These are phyloP conservation scores for Gerosis bhagava DNA, from an alignment of 2,888 invertebrate genomes.

Conservation along the genomic window DNA sequence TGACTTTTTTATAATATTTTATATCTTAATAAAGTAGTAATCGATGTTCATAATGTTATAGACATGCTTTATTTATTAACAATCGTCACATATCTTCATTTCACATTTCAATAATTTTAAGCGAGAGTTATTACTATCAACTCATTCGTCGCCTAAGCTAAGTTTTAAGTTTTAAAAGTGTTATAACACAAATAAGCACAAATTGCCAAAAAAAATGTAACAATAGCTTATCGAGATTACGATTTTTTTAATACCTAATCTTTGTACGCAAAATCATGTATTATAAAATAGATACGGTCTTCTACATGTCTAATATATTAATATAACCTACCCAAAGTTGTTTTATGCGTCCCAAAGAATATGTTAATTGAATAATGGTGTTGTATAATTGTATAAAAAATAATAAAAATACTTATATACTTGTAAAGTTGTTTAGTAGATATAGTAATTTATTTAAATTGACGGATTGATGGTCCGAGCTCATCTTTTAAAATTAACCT, in stretches of 20 bases:
- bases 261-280: too few species aligned
- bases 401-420: conserved; percentile 75
- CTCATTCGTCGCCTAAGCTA: too few species aligned
- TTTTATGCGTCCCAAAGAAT: conserved; percentile 76
- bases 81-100: conserved; percentile 17
- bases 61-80: conserved; percentile 11
- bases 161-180: conserved; percentile 3
- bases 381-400: conserved; percentile 79
- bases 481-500: conserved; percentile 73
- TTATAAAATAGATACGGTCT: too few species aligned
- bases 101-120: conserved; percentile 17
- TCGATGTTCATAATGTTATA: conserved; percentile 8
- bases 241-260: neutral
- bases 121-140: too few species aligned
- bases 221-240: conserved; percentile 4
- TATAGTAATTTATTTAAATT: conserved; percentile 76
- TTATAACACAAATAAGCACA: conserved; percentile 16
- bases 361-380: conserved; percentile 70
- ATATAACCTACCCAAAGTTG: conserved; percentile 69
- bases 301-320: conserved; percentile 18
- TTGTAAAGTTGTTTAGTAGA: conserved; percentile 73
- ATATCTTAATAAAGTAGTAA: conserved; percentile 43
- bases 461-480: conserved; percentile 54
- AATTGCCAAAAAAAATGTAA: conserved; percentile 18
- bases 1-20: conserved; percentile 65